These are phyloP conservation scores for Mnemiopsis leidyi DNA, from an alignment of 37 sponge, comb jelly and placozoan genomes.

Conservation along the genomic window DNA sequence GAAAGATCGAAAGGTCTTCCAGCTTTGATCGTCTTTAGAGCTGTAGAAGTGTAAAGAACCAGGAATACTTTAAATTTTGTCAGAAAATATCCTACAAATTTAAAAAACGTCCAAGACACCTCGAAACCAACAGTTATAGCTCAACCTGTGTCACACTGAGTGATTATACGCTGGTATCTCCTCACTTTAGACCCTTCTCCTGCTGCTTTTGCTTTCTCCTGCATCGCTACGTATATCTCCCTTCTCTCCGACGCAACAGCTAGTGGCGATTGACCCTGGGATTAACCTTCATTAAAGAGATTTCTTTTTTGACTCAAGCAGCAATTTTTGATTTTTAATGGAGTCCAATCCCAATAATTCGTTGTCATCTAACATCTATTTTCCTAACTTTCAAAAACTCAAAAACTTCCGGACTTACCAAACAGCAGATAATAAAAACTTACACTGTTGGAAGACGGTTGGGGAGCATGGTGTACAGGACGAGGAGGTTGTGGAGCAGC, in stretches of 20 bases:
- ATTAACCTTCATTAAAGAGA: too few relatives aligned
- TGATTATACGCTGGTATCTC: neutral
- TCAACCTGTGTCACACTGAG: constrained; percentile 33
- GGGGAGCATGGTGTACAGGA: neutral
- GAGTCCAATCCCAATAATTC: too few relatives aligned
- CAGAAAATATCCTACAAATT: too few relatives aligned
- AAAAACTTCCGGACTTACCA: too few relatives aligned
- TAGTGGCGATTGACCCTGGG: neutral
- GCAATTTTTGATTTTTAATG: too few relatives aligned
- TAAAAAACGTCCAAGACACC: too few relatives aligned
- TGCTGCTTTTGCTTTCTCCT: neutral
- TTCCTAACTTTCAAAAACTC: too few relatives aligned
- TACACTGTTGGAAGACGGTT: neutral
- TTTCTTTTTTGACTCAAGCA: too few relatives aligned
- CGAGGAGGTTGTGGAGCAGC: neutral
- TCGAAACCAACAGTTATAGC: too few relatives aligned
- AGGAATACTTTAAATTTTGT: neutral
- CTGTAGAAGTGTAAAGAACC: neutral
- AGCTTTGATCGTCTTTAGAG: constrained; percentile 25
- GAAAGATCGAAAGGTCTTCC: neutral
- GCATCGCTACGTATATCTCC: neutral
- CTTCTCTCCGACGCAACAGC: neutral
- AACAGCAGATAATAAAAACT: too few relatives aligned
- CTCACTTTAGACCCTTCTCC: neutral
- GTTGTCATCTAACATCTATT: too few relatives aligned